A percentile compares a stretch with the other conserved stretches of the same genome.
These are phyloP conservation scores for Dicyrtoma fusca DNA, from an alignment of 2,888 invertebrate genomes.

Conservation along the genomic window DNA sequence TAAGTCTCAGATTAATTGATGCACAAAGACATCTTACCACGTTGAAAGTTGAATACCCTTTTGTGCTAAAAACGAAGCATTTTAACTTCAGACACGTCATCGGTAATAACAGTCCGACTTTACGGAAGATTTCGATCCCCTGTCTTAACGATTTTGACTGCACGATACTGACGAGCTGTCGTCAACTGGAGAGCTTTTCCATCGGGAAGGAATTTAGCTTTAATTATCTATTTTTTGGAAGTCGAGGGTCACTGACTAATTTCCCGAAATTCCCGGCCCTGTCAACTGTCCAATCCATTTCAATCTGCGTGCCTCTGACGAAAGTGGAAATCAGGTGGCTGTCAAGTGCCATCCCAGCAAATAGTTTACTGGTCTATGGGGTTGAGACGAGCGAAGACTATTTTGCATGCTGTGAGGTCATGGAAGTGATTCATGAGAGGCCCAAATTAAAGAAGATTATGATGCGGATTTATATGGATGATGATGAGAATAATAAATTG, in stretches of 20 bases:
- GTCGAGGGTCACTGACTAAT: slow-evolving; percentile 11
- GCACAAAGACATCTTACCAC: slow-evolving; percentile 2
- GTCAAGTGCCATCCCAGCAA: slow-evolving; percentile 6
- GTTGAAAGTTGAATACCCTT: slow-evolving; percentile 10
- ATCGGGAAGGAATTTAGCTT: slow-evolving; percentile 33
- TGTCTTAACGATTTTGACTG: slow-evolving; percentile 30
- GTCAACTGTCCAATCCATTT: neutral
- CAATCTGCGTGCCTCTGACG: slow-evolving; percentile 24
- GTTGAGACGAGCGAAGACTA: slow-evolving; percentile 20
- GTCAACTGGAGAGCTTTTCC: slow-evolving; percentile 2
- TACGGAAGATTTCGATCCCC: slow-evolving; percentile 18
- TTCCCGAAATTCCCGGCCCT: slow-evolving; percentile 6
- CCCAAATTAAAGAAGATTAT: slow-evolving; percentile 7
- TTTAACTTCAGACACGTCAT: slow-evolving; percentile 2
- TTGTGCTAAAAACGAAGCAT: neutral
- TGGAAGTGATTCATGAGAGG: slow-evolving; percentile 8
- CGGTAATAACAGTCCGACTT: neutral
- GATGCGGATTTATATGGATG: slow-evolving; percentile 34
- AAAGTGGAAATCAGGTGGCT: slow-evolving; percentile 23
- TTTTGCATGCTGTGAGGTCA: slow-evolving; percentile 12
- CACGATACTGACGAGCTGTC: neutral
- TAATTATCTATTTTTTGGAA: slow-evolving; percentile 30
- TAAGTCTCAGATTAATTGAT: slow-evolving; percentile 24
- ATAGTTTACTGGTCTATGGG: slow-evolving; percentile 23
- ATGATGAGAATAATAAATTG: neutral